Percentiles rank a stretch among this genome's conserved stretches.
phyloP scores from a whole-genome alignment of 2,888 invertebrate species.

The Thecocarcelia acutangulata region DNA sequence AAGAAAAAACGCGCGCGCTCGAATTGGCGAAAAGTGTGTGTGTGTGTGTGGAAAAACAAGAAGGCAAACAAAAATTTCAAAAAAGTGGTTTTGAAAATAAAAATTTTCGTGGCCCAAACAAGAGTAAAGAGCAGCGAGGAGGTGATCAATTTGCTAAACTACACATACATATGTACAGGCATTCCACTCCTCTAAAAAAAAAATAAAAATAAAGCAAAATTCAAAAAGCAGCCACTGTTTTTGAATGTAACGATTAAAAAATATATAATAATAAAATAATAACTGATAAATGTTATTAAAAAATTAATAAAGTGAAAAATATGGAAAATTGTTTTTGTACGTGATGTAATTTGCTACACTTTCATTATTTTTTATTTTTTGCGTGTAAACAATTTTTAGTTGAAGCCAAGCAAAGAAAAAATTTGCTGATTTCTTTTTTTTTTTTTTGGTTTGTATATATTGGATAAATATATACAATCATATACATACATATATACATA shows the following conservation, averaged over 20 bases:
- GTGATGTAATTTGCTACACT: constrained; percentile 9
- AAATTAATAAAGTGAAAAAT: constrained; percentile 45
- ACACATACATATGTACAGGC: too few relatives aligned
- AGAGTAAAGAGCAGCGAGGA: constrained; percentile 20
- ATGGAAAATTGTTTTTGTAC: constrained; percentile 23
- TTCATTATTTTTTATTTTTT: constrained; percentile 4
- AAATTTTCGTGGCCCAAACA: constrained; percentile 41
- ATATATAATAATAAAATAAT: not conserved
- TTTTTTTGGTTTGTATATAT: not conserved
- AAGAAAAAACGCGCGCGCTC: constrained; percentile 18
- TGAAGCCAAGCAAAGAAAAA: constrained; percentile 20
- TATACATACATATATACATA: not conserved
- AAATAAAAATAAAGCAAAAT: too few relatives aligned
- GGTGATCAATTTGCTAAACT: constrained; percentile 30
- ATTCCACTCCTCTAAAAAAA: not conserved
- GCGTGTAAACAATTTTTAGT: constrained; percentile 9
- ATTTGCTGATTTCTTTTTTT: constrained; percentile 9
- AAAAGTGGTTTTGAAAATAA: constrained; percentile 52
- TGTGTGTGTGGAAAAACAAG: constrained; percentile 14
- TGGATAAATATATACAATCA: constrained; percentile 12
- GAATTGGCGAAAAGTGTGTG: constrained; percentile 46
- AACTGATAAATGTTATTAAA: constrained; percentile 37
- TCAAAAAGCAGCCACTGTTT: constrained; percentile 5
- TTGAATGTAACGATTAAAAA: constrained; percentile 16
- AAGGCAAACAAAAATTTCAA: constrained; percentile 30